Percentiles rank a stretch among this genome's conserved stretches.
phyloP scores from a whole-genome alignment of 2,797 vertebrate species.

The Pempheris klunzingeri region DNA sequence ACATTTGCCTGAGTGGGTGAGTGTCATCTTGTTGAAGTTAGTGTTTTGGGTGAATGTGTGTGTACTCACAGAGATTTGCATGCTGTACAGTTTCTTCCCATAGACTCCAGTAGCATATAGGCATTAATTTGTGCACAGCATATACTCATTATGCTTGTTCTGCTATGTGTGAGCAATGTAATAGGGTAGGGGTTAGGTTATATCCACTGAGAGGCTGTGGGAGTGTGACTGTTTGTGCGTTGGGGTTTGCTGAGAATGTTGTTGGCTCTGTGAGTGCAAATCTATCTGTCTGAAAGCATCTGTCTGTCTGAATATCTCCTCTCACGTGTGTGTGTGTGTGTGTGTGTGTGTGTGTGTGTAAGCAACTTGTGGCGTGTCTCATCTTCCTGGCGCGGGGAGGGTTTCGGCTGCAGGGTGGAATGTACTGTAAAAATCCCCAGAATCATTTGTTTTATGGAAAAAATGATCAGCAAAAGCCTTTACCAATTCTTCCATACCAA shows the following conservation, averaged over 20 bases:
- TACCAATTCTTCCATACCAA: conserved; percentile 37
- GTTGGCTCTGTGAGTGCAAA: conserved; percentile 65
- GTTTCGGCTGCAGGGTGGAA: conserved; percentile 54
- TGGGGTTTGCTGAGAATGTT: conserved; percentile 67
- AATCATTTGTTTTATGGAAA: conserved; percentile 71
- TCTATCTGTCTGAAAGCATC: conserved; percentile 73
- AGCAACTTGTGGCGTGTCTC: conserved; percentile 63
- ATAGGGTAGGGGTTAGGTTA: conserved; percentile 66
- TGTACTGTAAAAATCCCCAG: conserved; percentile 45
- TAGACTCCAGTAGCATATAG: conserved; percentile 30
- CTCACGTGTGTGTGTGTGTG: conserved; percentile 10
- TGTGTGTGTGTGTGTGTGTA: conserved; percentile 33
- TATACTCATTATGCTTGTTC: conserved; percentile 54
- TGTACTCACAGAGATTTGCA: conserved; percentile 51
- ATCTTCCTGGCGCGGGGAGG: conserved; percentile 33
- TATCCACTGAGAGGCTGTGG: conserved; percentile 63
- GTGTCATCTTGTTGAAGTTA: conserved; percentile 27
- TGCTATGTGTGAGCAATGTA: conserved; percentile 51
- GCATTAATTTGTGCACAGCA: conserved; percentile 55
- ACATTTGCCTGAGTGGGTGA: conserved; percentile 48
- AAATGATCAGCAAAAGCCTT: conserved; percentile 46
- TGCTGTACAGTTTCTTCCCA: conserved; percentile 46
- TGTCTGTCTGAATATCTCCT: conserved; percentile 65
- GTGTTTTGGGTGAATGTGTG: conserved; percentile 45
- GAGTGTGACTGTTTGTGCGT: conserved; percentile 57